Conservation (phyloP, 2,888 invertebrate genomes). For the Lasioglossum morio region DNA sequence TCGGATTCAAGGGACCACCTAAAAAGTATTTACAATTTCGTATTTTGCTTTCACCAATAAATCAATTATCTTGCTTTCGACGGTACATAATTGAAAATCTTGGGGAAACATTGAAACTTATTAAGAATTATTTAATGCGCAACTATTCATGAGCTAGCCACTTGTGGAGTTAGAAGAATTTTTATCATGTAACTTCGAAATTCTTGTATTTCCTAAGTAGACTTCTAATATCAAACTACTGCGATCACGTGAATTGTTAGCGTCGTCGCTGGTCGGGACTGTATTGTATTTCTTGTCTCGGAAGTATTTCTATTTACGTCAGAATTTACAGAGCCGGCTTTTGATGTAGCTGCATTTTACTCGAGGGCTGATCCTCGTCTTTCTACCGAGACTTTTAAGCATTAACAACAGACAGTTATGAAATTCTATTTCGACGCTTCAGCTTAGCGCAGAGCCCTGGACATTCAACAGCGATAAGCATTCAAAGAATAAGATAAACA, state of each 20-base stretch:
- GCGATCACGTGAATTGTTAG: background rate
- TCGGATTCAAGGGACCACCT: no score
- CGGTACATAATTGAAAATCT: no score
- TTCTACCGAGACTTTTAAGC: constrained; percentile 21
- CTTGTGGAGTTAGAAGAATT: no score
- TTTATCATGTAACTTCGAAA: no score
- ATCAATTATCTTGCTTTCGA: no score
- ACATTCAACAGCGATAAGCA: background rate
- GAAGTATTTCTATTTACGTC: background rate
- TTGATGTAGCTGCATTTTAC: constrained; percentile 21
- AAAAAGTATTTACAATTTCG: no score
- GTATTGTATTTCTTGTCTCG: background rate
- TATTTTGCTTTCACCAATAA: no score
- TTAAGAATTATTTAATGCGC: no score
- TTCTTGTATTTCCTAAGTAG: no score
- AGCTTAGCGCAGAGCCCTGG: constrained; percentile 16
- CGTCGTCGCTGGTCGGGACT: background rate
- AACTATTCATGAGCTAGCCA: no score
- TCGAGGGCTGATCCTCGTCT: constrained; percentile 11
- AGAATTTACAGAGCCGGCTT: constrained; percentile 45
- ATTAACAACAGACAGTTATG: constrained; percentile 33
- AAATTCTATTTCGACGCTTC: constrained; percentile 46
- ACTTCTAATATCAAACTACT: background rate
- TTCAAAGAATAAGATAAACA: background rate
- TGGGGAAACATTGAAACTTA: no score